Evolutionary conservation across 2,888 invertebrate genomes (phyloP), one percentile per base, ranked within the genome.

Genomic region (Protophormia terraenovae): DNA sequence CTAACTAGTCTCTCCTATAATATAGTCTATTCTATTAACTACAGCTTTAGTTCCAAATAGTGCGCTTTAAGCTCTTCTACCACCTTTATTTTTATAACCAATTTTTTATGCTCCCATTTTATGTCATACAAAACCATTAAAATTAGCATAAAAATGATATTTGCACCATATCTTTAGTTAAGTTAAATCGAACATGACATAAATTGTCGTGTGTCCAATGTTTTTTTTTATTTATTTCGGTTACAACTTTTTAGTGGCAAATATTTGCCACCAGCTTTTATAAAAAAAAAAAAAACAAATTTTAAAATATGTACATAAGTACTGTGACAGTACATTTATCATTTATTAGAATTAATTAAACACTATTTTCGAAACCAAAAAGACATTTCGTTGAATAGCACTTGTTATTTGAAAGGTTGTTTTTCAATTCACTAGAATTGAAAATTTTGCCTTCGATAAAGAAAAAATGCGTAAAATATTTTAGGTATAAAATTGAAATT

Each of bases 281-380:
- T 19, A 45, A n/a, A n/a, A n/a, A n/a, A n/a, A n/a, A n/a, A n/a
- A n/a, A n/a, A n/a, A 75, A 41, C 19, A 60, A 53, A 62, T 38
- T 29, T 69, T 38, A 16, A 16, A 10, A n/a, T 14, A 62, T 45
- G 45, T 41, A 32, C 32, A 6, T 12, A 69, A 83, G n/a, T 32
- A 45, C 53, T 62, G 27, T 60, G 72, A 73, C 50, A 83, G 32
- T 27, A 14, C 55, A 71, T 84, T 84, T 69, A 75, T 83, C 83
- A 84, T 84, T 84, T 72, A 76, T 76, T 80, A 53, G 62, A 84
- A 75, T 76, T 84, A 84, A 80, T 84, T 80, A 80, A 80, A 71
- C 72, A 62, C 41, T 58, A 10, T 55, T 38, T 22, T 45, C 8
- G 10, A n/a, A 72, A 14, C 19, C 14, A 27, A 41, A 45, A 16